Conservation (phyloP, 2,888 invertebrate genomes). For the Drosophila aldrichi region DNA sequence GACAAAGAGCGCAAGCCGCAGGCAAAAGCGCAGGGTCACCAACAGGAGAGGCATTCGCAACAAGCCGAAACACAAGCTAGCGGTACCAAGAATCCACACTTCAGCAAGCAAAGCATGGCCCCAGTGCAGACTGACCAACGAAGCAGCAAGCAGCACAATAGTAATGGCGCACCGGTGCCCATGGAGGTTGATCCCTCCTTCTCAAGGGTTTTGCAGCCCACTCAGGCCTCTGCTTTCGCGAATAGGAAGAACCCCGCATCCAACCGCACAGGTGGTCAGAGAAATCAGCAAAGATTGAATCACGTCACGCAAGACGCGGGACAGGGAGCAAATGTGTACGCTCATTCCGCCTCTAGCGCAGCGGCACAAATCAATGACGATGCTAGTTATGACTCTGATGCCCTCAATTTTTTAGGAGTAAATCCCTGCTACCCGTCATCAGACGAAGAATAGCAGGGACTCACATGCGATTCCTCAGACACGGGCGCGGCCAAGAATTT, state of each 20-base stretch:
- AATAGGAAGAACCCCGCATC: constrained; percentile 4
- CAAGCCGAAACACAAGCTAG: neutral
- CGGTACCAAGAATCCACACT: constrained; percentile 4
- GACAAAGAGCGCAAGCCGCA: constrained; percentile 2
- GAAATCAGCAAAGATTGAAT: no score
- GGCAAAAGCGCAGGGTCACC: neutral
- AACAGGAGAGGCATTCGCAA: neutral
- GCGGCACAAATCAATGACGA: no score
- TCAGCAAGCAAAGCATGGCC: neutral
- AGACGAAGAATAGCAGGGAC: no score
- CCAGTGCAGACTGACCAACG: constrained; percentile 1
- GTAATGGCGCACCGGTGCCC: constrained; percentile 7
- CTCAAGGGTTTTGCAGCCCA: neutral
- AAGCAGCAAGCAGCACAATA: constrained; percentile 1
- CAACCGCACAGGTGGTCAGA: neutral
- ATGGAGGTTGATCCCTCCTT: neutral
- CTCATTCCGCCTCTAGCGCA: no score
- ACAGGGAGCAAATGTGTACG: no score
- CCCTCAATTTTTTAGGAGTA: no score
- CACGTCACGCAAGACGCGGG: no score
- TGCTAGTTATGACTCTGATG: no score
- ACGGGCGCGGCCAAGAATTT: no score
- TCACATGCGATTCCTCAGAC: no score
- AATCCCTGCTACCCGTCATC: no score
- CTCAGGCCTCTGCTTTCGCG: neutral